Evolutionary conservation across 53 echinoderm and acorn worm species (phyloP), one percentile per base, ranked within the genome.

Genomic region (Paracentrotus lividus): DNA sequence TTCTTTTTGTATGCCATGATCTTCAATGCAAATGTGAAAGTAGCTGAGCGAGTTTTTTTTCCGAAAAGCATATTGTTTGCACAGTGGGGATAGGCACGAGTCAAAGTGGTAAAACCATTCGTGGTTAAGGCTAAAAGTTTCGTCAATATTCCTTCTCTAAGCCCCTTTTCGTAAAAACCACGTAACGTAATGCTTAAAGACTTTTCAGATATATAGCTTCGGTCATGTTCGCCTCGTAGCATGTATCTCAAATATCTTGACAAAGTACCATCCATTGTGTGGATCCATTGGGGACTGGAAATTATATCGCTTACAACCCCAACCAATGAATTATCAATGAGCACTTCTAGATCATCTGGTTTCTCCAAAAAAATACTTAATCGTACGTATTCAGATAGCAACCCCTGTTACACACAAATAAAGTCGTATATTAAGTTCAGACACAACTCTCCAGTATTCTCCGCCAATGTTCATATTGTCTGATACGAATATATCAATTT

Each of bases 271-370:
- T 77, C 15, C 38, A 23, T 77, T 42, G 47, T 47, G n/a, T 45
- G 12, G n/a, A 24, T n/a, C 47, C 29, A 45, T 47, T 72, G 72
- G 81, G 65, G 81, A 81, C 47, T 26, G 49, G 9, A 81, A 81
- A 44, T 81, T 44, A 81, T 47, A 81, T 18, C 81, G 24, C 27
- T 24, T 27, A 44, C 47, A n/a, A 81, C 44, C 27, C 47, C 1
- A 26, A 81, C 81, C 27, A 47, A 47, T 45, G n/a, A 81, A 81
- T 81, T 45, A 81, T 24, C 47, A 45, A 81, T 81, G 81, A 26
- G 45, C 32, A 9, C 78, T 1, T 78, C n/a, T 47, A 47, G 26
- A 69, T 31, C 38, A 72, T 38, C 72, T 72, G 81, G 81, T 81
- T 81, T 81, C 81, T 44, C 32, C 40, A 38, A 40, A 36, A 38